phyloP scores from a whole-genome alignment of 2,113 vertebrate genomes.

The Paradisaea rubra region DNA sequence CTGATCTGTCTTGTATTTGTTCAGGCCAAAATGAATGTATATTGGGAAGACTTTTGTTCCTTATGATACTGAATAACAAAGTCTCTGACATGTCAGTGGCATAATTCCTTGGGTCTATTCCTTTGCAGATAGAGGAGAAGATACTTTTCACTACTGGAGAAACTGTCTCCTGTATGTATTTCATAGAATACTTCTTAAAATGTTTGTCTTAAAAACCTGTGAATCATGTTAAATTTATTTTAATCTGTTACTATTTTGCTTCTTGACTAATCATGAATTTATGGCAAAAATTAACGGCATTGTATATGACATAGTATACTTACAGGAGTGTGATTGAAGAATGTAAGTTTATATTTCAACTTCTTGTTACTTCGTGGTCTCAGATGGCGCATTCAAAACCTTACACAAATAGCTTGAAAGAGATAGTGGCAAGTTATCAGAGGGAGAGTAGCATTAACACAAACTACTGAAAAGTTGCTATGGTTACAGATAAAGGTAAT shows the following conservation, averaged over 20 bases:
- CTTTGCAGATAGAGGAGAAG: neutral
- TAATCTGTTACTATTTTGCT: neutral
- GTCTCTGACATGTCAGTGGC: neutral
- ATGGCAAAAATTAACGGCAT: neutral
- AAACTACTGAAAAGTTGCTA: conserved; percentile 54
- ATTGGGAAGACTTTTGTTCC: neutral
- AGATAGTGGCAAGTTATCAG: conserved; percentile 35
- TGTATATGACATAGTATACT: neutral
- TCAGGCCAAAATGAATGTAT: neutral
- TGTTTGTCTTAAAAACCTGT: neutral
- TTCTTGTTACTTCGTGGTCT: neutral
- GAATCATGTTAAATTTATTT: conserved; percentile 14
- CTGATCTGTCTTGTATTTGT: neutral
- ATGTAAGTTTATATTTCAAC: neutral
- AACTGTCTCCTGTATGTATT: neutral
- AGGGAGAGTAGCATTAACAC: conserved; percentile 18
- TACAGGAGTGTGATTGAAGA: neutral
- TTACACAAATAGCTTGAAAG: conserved; percentile 16
- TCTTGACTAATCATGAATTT: neutral
- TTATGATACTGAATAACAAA: neutral
- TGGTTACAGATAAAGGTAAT: conserved; percentile 62
- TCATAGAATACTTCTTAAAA: neutral
- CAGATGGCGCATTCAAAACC: neutral
- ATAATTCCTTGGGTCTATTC: neutral
- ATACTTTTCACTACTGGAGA: neutral